A percentile compares a stretch with the other conserved stretches of the same genome.
Evolutionary conservation across 2,888 invertebrate genomes (phyloP).

Genomic region (Drosophila macrospina): DNA sequence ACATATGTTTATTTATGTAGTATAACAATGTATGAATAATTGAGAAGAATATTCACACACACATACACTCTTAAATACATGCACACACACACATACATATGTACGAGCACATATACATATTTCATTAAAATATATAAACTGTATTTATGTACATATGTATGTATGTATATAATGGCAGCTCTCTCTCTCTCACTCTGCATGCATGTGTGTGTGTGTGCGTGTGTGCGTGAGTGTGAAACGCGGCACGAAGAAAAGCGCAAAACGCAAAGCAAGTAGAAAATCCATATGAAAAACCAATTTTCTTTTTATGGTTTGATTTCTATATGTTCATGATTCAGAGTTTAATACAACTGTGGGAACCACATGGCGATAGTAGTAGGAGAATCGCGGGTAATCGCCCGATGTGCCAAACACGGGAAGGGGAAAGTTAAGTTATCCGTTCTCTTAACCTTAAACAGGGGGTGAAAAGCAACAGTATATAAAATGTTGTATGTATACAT

Average conservation of each 20-base stretch:
- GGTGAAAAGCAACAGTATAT: not conserved
- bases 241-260: constrained; percentile 47
- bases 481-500: not conserved
- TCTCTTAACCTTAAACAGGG: not conserved
- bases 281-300: constrained; percentile 62
- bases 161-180: constrained; percentile 14
- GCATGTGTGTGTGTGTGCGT: not conserved
- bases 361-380: constrained; percentile 13
- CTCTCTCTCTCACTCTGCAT: not conserved
- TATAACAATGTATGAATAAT: constrained; percentile 5
- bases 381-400: not conserved
- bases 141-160: constrained; percentile 19
- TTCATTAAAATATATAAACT: not conserved
- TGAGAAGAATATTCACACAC: not conserved
- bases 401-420: not conserved
- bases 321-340: constrained; percentile 35
- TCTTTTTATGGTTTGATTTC: constrained; percentile 63
- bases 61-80: not conserved
- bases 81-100: constrained; percentile 3
- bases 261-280: constrained; percentile 47
- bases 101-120: constrained; percentile 8
- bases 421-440: not conserved
- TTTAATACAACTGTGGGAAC: constrained; percentile 42
- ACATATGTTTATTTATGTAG: not conserved
- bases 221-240: constrained; percentile 30